Percentiles rank a stretch among this genome's conserved stretches.
phyloP scores from a whole-genome alignment of 2,888 invertebrate species.

The Pyrrhia umbra region DNA sequence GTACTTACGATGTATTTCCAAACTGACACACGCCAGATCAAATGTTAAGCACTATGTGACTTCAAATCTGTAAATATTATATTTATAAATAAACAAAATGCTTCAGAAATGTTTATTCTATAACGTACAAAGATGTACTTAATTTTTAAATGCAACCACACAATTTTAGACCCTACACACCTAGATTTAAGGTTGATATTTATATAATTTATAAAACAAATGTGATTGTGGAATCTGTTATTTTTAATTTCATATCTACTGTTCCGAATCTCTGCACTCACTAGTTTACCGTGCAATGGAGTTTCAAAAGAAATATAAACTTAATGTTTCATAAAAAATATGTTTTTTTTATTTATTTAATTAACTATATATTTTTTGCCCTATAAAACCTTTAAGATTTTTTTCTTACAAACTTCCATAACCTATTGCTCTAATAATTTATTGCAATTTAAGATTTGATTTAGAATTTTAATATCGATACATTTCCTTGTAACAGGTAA shows the following conservation, averaged over 20 bases:
- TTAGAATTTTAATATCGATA: not conserved
- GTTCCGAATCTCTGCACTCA: conserved; percentile 77
- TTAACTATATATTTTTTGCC: not conserved
- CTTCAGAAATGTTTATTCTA: conserved; percentile 31
- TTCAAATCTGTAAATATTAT: conserved; percentile 41
- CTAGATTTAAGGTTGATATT: conserved; percentile 56
- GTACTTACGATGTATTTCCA: not conserved
- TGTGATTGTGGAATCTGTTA: conserved; percentile 69
- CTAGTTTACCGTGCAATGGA: conserved; percentile 76
- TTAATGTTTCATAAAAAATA: conserved; percentile 57
- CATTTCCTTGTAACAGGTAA: not conserved
- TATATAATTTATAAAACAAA: conserved; percentile 57
- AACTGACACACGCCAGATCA: conserved; percentile 24
- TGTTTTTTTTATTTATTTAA: conserved; percentile 27
- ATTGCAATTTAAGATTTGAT: not conserved
- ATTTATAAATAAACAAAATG: not conserved
- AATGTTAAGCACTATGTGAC: conserved; percentile 31
- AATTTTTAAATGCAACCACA: conserved; percentile 58
- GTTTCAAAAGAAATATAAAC: conserved; percentile 65
- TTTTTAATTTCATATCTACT: conserved; percentile 66
- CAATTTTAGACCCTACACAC: conserved; percentile 46
- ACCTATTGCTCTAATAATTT: not conserved
- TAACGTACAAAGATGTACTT: conserved; percentile 69
- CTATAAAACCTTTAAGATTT: not conserved
- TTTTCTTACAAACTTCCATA: not conserved